Evolutionary conservation across 2,888 invertebrate genomes (phyloP).

Genomic region (Boloria selene): DNA sequence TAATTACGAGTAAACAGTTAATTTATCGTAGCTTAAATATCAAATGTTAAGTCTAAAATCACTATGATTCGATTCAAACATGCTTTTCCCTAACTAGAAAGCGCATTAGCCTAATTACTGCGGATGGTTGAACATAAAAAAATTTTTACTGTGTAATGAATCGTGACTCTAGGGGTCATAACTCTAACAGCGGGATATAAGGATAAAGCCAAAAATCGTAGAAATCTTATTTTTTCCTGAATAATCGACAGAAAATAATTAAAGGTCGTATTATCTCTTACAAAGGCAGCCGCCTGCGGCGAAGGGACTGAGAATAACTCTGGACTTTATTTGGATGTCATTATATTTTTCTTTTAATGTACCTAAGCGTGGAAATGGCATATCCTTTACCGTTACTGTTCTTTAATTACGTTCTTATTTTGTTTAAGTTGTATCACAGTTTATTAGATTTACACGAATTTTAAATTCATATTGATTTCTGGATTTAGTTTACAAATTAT

Average conservation of each 20-base stretch:
- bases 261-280: constrained; percentile 1
- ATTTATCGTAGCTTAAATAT: not conserved
- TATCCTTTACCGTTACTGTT: too few relatives aligned
- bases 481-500: too few relatives aligned
- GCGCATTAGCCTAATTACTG: constrained; percentile 26
- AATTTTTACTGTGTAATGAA: constrained; percentile 25
- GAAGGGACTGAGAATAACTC: not conserved
- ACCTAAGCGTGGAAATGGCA: too few relatives aligned
- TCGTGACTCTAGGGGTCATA: constrained; percentile 11
- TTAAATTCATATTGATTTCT: too few relatives aligned
- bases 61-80: constrained; percentile 10
- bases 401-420: too few relatives aligned
- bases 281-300: not conserved
- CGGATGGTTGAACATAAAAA: constrained; percentile 18
- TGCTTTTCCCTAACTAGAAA: constrained; percentile 16
- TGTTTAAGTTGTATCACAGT: too few relatives aligned
- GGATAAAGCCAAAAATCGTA: constrained; percentile 5
- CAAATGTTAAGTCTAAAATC: not conserved
- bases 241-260: constrained; percentile 12
- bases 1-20: not conserved
- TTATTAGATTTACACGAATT: too few relatives aligned
- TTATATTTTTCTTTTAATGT: not conserved
- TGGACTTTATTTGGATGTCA: not conserved
- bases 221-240: not conserved
- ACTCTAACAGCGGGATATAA: constrained; percentile 9